Percentiles rank a stretch among this genome's conserved stretches.
Conservation (phyloP, 2,797 vertebrate species). For the Carcharodon carcharias region DNA sequence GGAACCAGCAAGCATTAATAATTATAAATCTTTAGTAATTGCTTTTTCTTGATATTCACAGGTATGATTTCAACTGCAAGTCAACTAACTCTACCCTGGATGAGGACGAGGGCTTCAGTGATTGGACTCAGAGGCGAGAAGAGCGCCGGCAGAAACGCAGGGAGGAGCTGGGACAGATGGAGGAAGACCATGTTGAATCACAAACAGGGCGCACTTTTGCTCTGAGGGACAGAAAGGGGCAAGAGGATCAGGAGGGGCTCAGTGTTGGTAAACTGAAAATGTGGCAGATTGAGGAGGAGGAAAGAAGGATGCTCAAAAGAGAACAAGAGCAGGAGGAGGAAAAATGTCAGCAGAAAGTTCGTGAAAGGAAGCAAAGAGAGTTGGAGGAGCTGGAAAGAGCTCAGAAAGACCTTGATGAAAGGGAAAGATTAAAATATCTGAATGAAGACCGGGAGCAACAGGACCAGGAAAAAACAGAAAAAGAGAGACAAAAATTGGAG, state of each 20-base stretch:
- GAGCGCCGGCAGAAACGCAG: constrained; percentile 57
- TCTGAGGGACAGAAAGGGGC: not conserved
- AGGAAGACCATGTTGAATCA: constrained; percentile 37
- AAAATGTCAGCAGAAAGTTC: not conserved
- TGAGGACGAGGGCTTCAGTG: constrained; percentile 84
- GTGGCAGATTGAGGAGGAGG: not conserved
- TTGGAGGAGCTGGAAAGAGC: constrained; percentile 37
- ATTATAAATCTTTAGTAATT: not conserved
- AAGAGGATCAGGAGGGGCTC: constrained; percentile 39
- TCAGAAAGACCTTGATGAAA: not conserved
- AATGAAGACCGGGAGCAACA: constrained; percentile 41
- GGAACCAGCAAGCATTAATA: not conserved
- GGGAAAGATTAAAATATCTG: constrained; percentile 28
- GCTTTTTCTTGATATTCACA: constrained; percentile 44
- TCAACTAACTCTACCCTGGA: constrained; percentile 62
- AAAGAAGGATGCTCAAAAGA: not conserved
- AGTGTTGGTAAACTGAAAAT: constrained; percentile 29
- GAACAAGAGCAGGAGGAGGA: constrained; percentile 43
- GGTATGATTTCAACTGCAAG: constrained; percentile 58
- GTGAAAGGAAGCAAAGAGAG: constrained; percentile 30
- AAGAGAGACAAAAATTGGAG: constrained; percentile 40
- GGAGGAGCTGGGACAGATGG: constrained; percentile 43
- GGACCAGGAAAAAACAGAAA: constrained; percentile 33
- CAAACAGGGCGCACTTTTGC: not conserved
- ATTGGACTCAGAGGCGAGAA: constrained; percentile 78